These are phyloP conservation scores for Paratrypauchen microcephalus DNA, from an alignment of 2,797 vertebrate genomes.

Conservation along the genomic window DNA sequence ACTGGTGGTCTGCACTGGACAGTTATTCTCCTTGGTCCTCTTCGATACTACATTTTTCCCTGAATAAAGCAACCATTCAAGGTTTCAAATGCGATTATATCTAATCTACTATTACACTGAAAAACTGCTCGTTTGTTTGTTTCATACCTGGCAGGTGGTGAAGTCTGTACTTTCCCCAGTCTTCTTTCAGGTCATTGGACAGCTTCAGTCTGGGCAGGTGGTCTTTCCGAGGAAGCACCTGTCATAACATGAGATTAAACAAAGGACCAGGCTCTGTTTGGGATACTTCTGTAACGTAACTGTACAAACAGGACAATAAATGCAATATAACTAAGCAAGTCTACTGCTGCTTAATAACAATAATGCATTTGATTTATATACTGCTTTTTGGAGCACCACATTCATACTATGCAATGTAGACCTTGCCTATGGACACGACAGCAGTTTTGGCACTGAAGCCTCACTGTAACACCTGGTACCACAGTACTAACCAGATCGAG, in stretches of 20 bases:
- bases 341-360: no score
- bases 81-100: not conserved
- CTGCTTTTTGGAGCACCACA: not conserved
- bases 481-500: no score
- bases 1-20: constrained; percentile 73
- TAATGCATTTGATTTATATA: no score
- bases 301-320: not conserved
- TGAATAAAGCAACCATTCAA: not conserved
- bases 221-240: constrained; percentile 46
- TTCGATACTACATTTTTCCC: constrained; percentile 51
- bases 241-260: constrained; percentile 10
- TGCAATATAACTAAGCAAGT: no score
- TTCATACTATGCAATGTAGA: no score
- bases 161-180: constrained; percentile 62
- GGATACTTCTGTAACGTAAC: not conserved
- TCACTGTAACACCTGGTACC: no score
- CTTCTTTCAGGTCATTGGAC: constrained; percentile 50
- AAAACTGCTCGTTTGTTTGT: not conserved
- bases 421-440: no score
- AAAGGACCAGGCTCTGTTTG: constrained; percentile 3
- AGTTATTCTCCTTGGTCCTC: constrained; percentile 50
- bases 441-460: no score
- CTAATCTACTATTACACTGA: not conserved
- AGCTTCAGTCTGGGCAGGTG: constrained; percentile 32
- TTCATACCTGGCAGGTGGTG: constrained; percentile 72